Evolutionary conservation across 2,888 invertebrate genomes (phyloP).

Genomic region (Eupithecia pulchellata): DNA sequence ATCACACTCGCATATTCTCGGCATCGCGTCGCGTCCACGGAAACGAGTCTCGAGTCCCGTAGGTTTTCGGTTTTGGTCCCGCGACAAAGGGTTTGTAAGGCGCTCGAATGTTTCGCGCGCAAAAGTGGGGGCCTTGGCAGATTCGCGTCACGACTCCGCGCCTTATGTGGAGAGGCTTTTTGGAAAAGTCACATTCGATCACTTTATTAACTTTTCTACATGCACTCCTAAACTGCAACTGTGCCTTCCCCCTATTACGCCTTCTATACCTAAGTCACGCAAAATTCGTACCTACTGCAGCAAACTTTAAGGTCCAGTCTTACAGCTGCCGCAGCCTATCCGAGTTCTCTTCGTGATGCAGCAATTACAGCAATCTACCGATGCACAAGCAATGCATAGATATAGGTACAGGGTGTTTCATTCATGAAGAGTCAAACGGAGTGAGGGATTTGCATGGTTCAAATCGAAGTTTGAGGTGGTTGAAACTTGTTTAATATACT

Average conservation of each 20-base stretch:
- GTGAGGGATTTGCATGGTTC: background rate
- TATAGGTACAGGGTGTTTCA: background rate
- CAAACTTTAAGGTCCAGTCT: background rate
- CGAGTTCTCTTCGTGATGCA: slow-evolving; percentile 42
- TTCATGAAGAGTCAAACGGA: background rate
- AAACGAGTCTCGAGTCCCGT: too few relatives aligned
- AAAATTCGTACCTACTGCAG: background rate
- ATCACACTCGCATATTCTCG: too few relatives aligned
- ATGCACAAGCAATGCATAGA: slow-evolving; percentile 1
- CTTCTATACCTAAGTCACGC: background rate
- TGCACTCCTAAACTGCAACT: background rate
- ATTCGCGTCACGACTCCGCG: too few relatives aligned
- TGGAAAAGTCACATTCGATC: background rate
- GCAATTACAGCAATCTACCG: slow-evolving; percentile 55
- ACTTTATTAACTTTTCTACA: background rate
- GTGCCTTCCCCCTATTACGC: too few relatives aligned
- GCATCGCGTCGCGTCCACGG: too few relatives aligned
- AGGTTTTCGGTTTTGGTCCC: too few relatives aligned
- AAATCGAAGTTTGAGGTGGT: background rate
- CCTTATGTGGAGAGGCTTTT: too few relatives aligned
- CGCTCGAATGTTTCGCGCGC: too few relatives aligned
- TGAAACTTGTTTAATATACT: background rate
- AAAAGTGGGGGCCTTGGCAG: too few relatives aligned
- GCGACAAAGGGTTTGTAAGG: too few relatives aligned
- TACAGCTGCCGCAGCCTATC: slow-evolving; percentile 11